Percentiles rank a stretch among this genome's conserved stretches.
phyloP scores from a whole-genome alignment of 2,113 vertebrate genomes.

The Hypomesus transpacificus region DNA sequence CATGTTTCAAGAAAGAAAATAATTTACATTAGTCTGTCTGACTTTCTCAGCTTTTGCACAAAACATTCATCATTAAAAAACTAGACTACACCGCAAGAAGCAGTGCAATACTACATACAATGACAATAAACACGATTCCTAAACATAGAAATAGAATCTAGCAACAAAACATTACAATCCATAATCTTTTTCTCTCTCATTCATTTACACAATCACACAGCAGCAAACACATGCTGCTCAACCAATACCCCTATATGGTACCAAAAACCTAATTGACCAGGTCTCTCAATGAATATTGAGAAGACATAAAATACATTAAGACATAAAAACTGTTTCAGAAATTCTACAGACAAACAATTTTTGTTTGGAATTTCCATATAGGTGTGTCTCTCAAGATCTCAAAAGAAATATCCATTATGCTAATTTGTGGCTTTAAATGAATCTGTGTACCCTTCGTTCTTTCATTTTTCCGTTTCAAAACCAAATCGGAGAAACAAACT shows the following conservation, averaged over 20 bases:
- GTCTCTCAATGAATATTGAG: too few species aligned
- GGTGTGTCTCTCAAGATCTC: not conserved
- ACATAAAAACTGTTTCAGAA: not conserved
- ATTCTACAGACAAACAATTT: not conserved
- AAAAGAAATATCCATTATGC: not conserved
- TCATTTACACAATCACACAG: not conserved
- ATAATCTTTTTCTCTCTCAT: not conserved
- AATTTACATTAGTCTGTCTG: not conserved
- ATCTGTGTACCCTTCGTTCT: too few species aligned
- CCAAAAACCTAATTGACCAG: too few species aligned
- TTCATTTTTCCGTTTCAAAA: too few species aligned
- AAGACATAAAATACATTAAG: too few species aligned
- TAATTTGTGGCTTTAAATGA: conserved; percentile 22
- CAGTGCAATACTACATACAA: not conserved
- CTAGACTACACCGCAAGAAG: too few species aligned
- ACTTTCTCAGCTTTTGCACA: too few species aligned
- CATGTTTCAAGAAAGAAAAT: not conserved
- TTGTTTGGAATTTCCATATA: conserved; percentile 10
- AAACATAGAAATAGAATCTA: conserved; percentile 1
- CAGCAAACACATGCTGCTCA: not conserved
- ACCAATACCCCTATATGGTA: too few species aligned
- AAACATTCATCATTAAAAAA: too few species aligned
- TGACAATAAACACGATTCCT: conserved; percentile 9
- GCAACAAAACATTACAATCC: not conserved
- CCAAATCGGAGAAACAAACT: too few species aligned